These are phyloP conservation scores for Cenopis cana DNA, from an alignment of 2,888 invertebrate genomes.

Conservation along the genomic window DNA sequence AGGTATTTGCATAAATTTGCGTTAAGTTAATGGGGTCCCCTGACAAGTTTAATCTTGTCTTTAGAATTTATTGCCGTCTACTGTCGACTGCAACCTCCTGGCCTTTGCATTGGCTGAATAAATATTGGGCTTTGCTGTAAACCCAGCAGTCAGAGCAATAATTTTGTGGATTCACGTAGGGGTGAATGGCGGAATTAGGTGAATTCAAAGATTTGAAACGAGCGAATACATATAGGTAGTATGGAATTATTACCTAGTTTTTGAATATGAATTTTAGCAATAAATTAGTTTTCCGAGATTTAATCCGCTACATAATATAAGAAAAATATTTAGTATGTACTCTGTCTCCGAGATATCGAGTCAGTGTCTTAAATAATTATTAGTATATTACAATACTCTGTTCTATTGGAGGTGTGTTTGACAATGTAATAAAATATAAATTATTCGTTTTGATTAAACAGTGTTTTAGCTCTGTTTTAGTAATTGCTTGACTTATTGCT, in stretches of 20 bases:
- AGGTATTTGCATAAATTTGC: slow-evolving; percentile 84
- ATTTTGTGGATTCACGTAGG: slow-evolving; percentile 46
- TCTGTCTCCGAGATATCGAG: too few relatives aligned
- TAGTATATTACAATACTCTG: too few relatives aligned
- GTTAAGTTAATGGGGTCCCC: slow-evolving; percentile 83
- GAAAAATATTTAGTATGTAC: too few relatives aligned
- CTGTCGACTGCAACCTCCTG: slow-evolving; percentile 68
- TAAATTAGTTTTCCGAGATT: too few relatives aligned
- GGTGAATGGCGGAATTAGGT: slow-evolving; percentile 27
- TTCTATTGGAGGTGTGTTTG: too few relatives aligned
- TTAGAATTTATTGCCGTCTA: slow-evolving; percentile 79
- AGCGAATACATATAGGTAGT: slow-evolving; percentile 19
- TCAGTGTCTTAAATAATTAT: too few relatives aligned
- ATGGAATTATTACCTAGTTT: slow-evolving; percentile 5
- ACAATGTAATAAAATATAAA: too few relatives aligned
- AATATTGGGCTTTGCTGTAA: slow-evolving; percentile 72
- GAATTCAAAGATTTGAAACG: slow-evolving; percentile 26
- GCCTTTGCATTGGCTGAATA: slow-evolving; percentile 75
- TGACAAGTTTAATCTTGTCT: slow-evolving; percentile 85
- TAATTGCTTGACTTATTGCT: too few relatives aligned
- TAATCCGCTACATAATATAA: too few relatives aligned
- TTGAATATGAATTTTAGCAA: not conserved
- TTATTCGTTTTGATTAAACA: too few relatives aligned
- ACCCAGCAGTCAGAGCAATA: slow-evolving; percentile 52
- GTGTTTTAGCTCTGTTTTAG: too few relatives aligned